Conservation (phyloP, 1,140 invertebrate genomes). For the Cyrtorhinus lividipennis region DNA sequence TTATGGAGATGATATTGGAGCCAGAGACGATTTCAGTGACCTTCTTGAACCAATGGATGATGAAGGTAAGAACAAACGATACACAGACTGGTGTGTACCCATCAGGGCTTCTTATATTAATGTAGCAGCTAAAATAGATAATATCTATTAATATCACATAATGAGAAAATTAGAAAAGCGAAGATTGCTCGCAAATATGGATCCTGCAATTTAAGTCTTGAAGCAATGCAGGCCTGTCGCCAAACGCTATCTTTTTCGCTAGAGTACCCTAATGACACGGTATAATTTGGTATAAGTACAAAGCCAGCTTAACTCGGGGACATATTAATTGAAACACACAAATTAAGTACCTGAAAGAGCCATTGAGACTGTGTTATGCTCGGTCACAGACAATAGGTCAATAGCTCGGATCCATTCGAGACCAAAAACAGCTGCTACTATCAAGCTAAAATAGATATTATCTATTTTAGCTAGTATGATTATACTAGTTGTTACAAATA, state of each 20-base stretch:
- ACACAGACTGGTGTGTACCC: not conserved
- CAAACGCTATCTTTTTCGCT: constrained; percentile 69
- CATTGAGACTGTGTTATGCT: constrained; percentile 60
- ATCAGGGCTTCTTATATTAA: too few relatives aligned
- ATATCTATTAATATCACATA: too few relatives aligned
- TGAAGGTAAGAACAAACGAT: constrained; percentile 11
- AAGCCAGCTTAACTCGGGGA: not conserved
- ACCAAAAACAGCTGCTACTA: constrained; percentile 84
- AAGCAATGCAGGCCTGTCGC: constrained; percentile 57
- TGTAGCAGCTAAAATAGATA: too few relatives aligned
- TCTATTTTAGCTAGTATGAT: too few relatives aligned
- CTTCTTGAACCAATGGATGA: not conserved
- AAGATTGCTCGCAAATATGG: constrained; percentile 86
- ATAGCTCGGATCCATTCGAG: constrained; percentile 69
- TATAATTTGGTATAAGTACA: too few relatives aligned
- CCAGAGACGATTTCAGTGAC: constrained; percentile 2
- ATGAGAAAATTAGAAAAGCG: too few relatives aligned
- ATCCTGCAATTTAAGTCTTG: constrained; percentile 58
- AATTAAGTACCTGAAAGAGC: constrained; percentile 62
- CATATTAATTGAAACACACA: not conserved
- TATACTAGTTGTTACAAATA: too few relatives aligned
- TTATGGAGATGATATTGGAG: not conserved
- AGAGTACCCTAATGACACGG: constrained; percentile 46
- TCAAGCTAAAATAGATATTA: too few relatives aligned
- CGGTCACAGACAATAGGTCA: constrained; percentile 61